These are phyloP conservation scores for Protonibea diacanthus DNA, from an alignment of 2,797 vertebrate species.

Conservation along the genomic window DNA sequence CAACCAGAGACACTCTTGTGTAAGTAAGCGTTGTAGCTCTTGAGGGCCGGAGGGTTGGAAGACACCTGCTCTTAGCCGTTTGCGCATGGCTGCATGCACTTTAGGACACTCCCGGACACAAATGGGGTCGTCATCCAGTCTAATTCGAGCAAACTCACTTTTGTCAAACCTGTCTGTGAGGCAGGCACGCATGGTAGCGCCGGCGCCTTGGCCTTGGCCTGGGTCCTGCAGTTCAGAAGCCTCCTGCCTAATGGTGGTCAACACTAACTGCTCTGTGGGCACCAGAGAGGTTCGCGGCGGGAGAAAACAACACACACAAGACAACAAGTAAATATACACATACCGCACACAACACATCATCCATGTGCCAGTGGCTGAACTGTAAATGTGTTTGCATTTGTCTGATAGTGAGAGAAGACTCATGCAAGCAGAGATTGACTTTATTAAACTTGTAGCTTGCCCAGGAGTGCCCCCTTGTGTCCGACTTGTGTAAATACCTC, in stretches of 20 bases:
- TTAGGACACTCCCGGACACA: conserved; percentile 60
- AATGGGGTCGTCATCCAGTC: conserved; percentile 73
- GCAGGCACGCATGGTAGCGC: conserved; percentile 81
- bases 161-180: conserved; percentile 89
- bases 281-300: conserved; percentile 68
- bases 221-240: conserved; percentile 83
- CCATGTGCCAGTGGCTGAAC: conserved; percentile 22
- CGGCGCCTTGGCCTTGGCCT: conserved; percentile 75
- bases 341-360: conserved; percentile 55
- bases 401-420: conserved; percentile 21
- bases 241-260: conserved; percentile 89
- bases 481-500: conserved; percentile 34
- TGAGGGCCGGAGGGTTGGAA: conserved; percentile 72
- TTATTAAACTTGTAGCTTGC: conserved; percentile 34
- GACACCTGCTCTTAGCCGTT: conserved; percentile 53
- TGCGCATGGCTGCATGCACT: conserved; percentile 81
- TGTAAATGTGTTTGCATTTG: conserved; percentile 48
- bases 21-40: conserved; percentile 70
- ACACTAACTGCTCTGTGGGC: conserved; percentile 89
- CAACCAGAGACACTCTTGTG: conserved; percentile 36
- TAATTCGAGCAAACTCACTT: conserved; percentile 86
- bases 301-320: conserved; percentile 84
- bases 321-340: conserved; percentile 77
- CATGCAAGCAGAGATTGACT: conserved; percentile 18
- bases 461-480: conserved; percentile 68